Evolutionary conservation across 2,797 vertebrate genomes (phyloP).

Genomic region (Halcyon chelicuti): DNA sequence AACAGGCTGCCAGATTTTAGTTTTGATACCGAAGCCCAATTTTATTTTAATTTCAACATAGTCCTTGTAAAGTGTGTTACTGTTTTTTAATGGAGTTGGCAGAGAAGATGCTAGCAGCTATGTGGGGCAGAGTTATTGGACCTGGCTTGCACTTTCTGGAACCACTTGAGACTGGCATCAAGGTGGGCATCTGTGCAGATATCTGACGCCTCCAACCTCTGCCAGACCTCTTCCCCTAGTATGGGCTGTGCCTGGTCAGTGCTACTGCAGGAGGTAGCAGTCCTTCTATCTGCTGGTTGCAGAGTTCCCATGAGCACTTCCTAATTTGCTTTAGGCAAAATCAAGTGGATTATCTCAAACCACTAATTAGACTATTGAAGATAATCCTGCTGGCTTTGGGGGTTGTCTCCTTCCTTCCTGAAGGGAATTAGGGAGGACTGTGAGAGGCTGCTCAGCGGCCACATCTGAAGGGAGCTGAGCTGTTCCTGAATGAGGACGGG

Average conservation of each 20-base stretch:
- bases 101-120: neutral
- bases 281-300: neutral
- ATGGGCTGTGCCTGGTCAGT: neutral
- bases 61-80: neutral
- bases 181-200: neutral
- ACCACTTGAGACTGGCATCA: neutral
- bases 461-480: neutral
- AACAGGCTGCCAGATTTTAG: constrained; percentile 18
- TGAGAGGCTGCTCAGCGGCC: neutral
- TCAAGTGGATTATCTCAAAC: neutral
- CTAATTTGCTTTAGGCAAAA: neutral
- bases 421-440: neutral
- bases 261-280: neutral
- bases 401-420: neutral
- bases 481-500: neutral
- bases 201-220: neutral
- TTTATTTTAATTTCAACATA: neutral
- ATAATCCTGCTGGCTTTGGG: neutral
- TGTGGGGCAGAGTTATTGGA: neutral
- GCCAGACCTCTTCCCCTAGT: neutral
- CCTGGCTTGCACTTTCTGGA: neutral
- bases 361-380: neutral
- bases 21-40: neutral
- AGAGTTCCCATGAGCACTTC: neutral
- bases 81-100: neutral